phyloP scores from a whole-genome alignment of 2,888 invertebrate genomes.

The Plutella xylostella region DNA sequence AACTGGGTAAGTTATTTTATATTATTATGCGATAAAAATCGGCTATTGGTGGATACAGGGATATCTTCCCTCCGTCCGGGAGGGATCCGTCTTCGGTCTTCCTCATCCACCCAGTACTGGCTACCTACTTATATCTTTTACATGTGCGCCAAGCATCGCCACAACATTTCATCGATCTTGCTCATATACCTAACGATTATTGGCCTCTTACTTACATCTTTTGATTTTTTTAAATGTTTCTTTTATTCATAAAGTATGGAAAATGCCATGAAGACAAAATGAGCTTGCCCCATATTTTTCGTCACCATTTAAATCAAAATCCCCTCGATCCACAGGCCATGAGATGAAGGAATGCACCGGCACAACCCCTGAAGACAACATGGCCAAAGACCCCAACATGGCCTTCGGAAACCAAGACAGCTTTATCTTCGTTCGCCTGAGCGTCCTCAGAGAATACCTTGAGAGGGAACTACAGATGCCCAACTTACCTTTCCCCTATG shows the following conservation, averaged over 20 bases:
- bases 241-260: too few relatives aligned
- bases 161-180: background rate
- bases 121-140: too few relatives aligned
- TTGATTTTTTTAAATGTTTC: too few relatives aligned
- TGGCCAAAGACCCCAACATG: constrained; percentile 69
- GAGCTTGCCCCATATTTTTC: too few relatives aligned
- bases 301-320: background rate
- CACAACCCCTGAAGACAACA: constrained; percentile 68
- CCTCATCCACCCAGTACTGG: too few relatives aligned
- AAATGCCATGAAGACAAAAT: too few relatives aligned
- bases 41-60: too few relatives aligned
- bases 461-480: constrained; percentile 91
- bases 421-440: constrained; percentile 94
- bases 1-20: constrained; percentile 74
- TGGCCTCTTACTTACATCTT: background rate
- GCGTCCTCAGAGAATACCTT: constrained; percentile 93
- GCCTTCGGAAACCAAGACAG: constrained; percentile 80
- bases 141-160: too few relatives aligned
- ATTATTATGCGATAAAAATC: too few relatives aligned
- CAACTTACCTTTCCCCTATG: constrained; percentile 92
- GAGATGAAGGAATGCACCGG: constrained; percentile 95
- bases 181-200: background rate
- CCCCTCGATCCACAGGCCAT: constrained; percentile 75
- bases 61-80: too few relatives aligned
- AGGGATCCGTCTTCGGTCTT: too few relatives aligned